phyloP scores from a whole-genome alignment of 2,113 vertebrate species.

The Cyprinodon brontotheroides region DNA sequence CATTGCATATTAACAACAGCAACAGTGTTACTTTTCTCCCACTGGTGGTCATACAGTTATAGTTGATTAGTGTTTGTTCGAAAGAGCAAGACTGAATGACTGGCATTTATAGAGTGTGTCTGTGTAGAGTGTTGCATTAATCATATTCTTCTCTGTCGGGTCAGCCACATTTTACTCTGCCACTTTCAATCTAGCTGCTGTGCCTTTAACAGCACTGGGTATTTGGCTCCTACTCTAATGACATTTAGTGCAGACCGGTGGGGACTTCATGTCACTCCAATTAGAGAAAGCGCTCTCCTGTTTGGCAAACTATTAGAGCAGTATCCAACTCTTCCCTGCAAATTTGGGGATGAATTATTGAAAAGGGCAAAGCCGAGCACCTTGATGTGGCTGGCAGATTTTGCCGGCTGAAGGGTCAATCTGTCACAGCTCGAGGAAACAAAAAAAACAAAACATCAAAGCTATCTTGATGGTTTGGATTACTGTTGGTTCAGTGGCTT shows the following conservation, averaged over 20 bases:
- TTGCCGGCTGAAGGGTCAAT: constrained; percentile 57
- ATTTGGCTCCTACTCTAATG: constrained; percentile 61
- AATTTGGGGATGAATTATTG: constrained; percentile 74
- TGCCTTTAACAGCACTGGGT: constrained; percentile 46
- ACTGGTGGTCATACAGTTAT: not conserved
- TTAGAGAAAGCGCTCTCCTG: constrained; percentile 59
- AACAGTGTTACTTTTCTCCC: not conserved
- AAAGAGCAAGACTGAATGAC: constrained; percentile 30
- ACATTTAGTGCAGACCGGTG: constrained; percentile 65
- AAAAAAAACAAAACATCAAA: constrained; percentile 53
- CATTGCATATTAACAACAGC: too few species aligned
- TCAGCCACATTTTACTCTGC: constrained; percentile 46
- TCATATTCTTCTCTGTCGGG: constrained; percentile 41
- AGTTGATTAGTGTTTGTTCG: constrained; percentile 7
- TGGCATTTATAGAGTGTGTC: constrained; percentile 40
- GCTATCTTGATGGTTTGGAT: constrained; percentile 57
- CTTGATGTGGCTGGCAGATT: constrained; percentile 68
- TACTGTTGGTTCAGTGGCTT: constrained; percentile 20
- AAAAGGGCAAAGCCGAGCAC: constrained; percentile 73
- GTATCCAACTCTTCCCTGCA: constrained; percentile 57
- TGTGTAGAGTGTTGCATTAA: constrained; percentile 48
- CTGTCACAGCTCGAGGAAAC: constrained; percentile 52
- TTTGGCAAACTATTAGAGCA: constrained; percentile 61
- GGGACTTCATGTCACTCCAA: constrained; percentile 66
- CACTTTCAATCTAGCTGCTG: constrained; percentile 38